Evolutionary conservation across 2,113 vertebrate genomes (phyloP).

Genomic region (Oryctolagus cuniculus): mOryCun1.1 NC_091449.1:46685501-46686000

Average conservation of each 20-base stretch:
- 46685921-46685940: neutral
- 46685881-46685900: accelerated
- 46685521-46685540: neutral
- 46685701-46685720: neutral
- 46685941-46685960: neutral
- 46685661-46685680: neutral
- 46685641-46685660: neutral
- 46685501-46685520: too few species aligned
- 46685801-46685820: neutral
- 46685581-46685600: neutral
- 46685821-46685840: neutral
- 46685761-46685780: neutral
- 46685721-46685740: neutral
- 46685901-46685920: neutral
- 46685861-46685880: neutral
- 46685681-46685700: neutral
- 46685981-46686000: neutral
- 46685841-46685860: neutral
- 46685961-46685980: neutral
- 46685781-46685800: neutral
- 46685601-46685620: neutral
- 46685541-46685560: neutral
- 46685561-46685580: neutral
- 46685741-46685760: neutral
- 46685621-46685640: neutral